A percentile compares a stretch with the other conserved stretches of the same genome.
Conservation (phyloP, 2,888 invertebrate genomes). For the Syritta pipiens region DNA sequence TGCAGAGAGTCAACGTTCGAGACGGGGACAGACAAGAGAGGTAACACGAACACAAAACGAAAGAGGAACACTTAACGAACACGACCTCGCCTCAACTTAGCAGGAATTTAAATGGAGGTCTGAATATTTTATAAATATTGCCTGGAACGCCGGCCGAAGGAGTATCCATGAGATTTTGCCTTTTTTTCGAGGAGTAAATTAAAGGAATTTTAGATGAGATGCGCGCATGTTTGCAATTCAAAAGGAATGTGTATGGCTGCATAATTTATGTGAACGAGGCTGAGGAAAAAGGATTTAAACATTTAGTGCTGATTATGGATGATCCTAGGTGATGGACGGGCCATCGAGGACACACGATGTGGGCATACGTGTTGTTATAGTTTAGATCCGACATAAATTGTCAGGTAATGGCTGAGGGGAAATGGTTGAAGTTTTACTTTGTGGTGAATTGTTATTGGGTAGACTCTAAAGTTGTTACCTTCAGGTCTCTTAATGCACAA, state of each 20-base stretch:
- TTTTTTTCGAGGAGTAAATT: constrained; percentile 17
- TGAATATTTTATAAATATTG: constrained; percentile 56
- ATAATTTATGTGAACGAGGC: constrained; percentile 33
- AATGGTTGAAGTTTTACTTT: too few species aligned
- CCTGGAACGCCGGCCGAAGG: constrained; percentile 10
- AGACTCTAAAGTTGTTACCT: too few species aligned
- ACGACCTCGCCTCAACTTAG: constrained; percentile 1
- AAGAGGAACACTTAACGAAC: constrained; percentile 7
- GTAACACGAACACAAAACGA: too few species aligned
- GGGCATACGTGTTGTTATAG: constrained; percentile 10
- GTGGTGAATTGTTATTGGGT: too few species aligned
- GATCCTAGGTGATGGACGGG: constrained; percentile 7
- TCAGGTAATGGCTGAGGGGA: too few species aligned
- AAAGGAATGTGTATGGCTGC: constrained; percentile 39
- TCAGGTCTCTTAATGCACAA: too few species aligned
- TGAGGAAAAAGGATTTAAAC: constrained; percentile 21
- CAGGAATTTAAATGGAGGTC: constrained; percentile 47
- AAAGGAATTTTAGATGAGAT: constrained; percentile 52
- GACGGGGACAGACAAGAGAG: too few species aligned
- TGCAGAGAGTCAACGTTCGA: too few species aligned
- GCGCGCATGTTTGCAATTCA: constrained; percentile 57
- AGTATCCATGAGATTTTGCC: not conserved
- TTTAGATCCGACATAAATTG: too few species aligned
- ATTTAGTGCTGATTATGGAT: constrained; percentile 53
- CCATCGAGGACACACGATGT: constrained; percentile 9